Percentiles rank a stretch among this genome's conserved stretches.
phyloP scores from a whole-genome alignment of 2,888 invertebrate species.

The Cremastinae sp. region DNA sequence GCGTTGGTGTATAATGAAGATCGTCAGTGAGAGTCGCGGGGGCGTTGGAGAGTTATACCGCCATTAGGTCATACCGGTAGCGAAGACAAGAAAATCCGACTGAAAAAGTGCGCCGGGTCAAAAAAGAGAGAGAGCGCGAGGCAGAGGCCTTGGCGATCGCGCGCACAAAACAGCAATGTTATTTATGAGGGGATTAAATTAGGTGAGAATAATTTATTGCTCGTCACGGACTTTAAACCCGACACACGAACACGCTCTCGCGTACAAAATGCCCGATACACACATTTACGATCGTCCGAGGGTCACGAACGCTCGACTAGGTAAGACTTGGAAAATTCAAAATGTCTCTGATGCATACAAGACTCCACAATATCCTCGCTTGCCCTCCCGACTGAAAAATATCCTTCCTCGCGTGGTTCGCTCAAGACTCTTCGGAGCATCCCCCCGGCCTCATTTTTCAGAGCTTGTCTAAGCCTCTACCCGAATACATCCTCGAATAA shows the following conservation, averaged over 20 bases:
- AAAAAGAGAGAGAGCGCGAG: no score
- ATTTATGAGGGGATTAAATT: constrained; percentile 67
- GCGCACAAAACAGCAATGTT: constrained; percentile 46
- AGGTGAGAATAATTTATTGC: constrained; percentile 66
- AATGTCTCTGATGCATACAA: constrained; percentile 16
- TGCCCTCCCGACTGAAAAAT: constrained; percentile 28
- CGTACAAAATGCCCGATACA: constrained; percentile 18
- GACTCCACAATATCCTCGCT: constrained; percentile 1
- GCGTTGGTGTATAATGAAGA: no score
- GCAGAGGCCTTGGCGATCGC: constrained; percentile 34
- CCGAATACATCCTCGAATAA: no score
- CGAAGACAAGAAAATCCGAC: constrained; percentile 50
- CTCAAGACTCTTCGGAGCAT: background rate
- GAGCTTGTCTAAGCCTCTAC: background rate
- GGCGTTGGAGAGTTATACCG: constrained; percentile 25
- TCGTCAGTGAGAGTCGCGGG: no score
- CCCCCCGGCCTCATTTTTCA: constrained; percentile 8
- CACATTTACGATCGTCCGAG: constrained; percentile 37
- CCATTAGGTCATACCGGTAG: constrained; percentile 53
- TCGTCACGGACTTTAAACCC: constrained; percentile 58
- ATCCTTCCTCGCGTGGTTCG: constrained; percentile 2
- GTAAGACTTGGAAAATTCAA: constrained; percentile 41
- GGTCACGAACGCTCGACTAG: constrained; percentile 30
- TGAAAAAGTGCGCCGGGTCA: constrained; percentile 43
- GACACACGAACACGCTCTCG: constrained; percentile 17